Conservation (phyloP, 2,113 vertebrate genomes). For the Mohoua ochrocephala region DNA sequence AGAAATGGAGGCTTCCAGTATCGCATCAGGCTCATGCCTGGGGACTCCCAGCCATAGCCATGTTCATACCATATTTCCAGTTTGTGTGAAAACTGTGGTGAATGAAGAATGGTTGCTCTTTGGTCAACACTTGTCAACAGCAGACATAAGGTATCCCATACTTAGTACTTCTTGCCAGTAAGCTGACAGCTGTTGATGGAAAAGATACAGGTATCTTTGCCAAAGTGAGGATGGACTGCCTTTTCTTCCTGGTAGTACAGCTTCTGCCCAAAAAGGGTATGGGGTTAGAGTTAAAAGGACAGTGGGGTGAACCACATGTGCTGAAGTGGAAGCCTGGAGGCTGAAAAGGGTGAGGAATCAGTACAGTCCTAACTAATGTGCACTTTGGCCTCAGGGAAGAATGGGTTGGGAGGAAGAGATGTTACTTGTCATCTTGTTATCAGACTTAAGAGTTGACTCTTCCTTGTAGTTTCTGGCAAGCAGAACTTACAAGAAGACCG, state of each 20-base stretch:
- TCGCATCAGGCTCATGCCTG: not conserved
- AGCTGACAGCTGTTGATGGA: not conserved
- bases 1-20: not conserved
- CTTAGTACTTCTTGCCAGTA: not conserved
- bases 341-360: not conserved
- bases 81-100: not conserved
- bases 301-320: not conserved
- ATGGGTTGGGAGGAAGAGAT: not conserved
- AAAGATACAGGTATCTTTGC: not conserved
- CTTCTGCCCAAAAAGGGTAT: not conserved
- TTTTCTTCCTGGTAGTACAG: not conserved
- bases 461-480: conserved; percentile 85
- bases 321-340: not conserved
- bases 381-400: not conserved
- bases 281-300: not conserved
- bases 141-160: not conserved
- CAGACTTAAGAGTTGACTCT: not conserved
- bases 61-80: not conserved
- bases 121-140: not conserved
- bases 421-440: not conserved
- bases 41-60: not conserved
- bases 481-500: conserved; percentile 85
- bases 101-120: not conserved
- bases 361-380: not conserved
- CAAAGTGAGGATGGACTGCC: not conserved